phyloP scores from a whole-genome alignment of 2,113 vertebrate genomes.

The Cyphomyrus discorhynchus region DNA sequence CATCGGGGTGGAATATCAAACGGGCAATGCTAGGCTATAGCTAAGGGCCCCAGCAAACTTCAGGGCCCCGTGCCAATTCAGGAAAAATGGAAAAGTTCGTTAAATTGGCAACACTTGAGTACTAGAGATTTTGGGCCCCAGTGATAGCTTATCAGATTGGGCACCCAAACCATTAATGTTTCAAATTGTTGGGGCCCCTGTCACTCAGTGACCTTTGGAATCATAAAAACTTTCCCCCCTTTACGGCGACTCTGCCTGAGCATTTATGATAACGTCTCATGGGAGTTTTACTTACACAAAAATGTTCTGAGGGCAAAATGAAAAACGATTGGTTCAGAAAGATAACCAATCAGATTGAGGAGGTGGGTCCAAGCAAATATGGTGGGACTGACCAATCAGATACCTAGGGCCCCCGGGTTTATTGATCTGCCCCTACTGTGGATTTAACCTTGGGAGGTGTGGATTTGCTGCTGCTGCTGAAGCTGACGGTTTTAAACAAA shows the following conservation, averaged over 20 bases:
- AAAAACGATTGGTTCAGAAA: too few relatives aligned
- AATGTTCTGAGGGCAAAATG: too few relatives aligned
- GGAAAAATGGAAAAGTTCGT: background rate
- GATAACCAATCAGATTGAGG: too few relatives aligned
- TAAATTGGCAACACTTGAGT: background rate
- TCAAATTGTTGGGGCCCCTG: background rate
- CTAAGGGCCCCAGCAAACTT: background rate
- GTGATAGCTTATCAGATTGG: background rate
- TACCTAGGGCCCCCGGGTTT: background rate
- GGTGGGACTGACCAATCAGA: too few relatives aligned
- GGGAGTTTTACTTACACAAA: too few relatives aligned
- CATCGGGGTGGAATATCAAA: background rate
- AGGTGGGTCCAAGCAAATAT: too few relatives aligned
- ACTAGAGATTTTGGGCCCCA: background rate
- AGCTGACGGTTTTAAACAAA: background rate
- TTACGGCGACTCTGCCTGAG: background rate
- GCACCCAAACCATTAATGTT: background rate
- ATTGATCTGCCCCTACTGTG: background rate
- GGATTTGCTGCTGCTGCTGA: background rate
- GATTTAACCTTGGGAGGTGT: background rate
- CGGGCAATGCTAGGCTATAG: background rate
- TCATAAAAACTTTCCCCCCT: background rate
- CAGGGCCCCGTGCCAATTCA: background rate
- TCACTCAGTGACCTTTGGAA: background rate
- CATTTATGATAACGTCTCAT: background rate